Evolutionary conservation across 2,888 invertebrate genomes (phyloP).

Genomic region (Liposcelis brunnea): DNA sequence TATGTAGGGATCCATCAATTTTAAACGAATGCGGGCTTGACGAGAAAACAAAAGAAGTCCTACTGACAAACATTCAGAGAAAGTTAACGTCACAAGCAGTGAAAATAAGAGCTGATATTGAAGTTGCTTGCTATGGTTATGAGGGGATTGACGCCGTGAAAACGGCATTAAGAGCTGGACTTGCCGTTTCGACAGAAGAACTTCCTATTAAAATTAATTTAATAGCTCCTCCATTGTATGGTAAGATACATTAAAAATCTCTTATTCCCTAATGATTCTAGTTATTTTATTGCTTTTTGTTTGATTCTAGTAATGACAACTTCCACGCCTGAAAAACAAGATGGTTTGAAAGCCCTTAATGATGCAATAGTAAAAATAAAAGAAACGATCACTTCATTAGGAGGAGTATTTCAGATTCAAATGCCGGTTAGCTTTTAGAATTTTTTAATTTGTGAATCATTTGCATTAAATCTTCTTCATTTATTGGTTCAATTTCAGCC

Average conservation of each 20-base stretch:
- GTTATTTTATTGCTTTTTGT: background rate
- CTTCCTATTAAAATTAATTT: constrained; percentile 96
- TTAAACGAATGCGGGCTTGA: constrained; percentile 92
- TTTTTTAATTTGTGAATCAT: too few relatives aligned
- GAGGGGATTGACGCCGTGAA: constrained; percentile 99
- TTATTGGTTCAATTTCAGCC: constrained; percentile 43
- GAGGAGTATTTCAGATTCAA: constrained; percentile 86
- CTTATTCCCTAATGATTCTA: background rate
- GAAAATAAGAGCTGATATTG: constrained; percentile 83
- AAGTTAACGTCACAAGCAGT: constrained; percentile 95
- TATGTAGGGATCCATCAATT: constrained; percentile 71
- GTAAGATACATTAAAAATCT: constrained; percentile 27
- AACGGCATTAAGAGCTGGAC: constrained; percentile 72
- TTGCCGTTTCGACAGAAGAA: constrained; percentile 78
- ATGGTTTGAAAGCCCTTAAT: constrained; percentile 78
- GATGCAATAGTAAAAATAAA: constrained; percentile 79
- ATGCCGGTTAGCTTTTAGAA: constrained; percentile 56
- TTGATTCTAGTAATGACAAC: constrained; percentile 90
- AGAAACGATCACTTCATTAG: constrained; percentile 58
- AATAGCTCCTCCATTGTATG: constrained; percentile 94
- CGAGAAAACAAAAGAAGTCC: constrained; percentile 75
- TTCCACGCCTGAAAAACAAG: constrained; percentile 88
- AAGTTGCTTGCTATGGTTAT: constrained; percentile 89
- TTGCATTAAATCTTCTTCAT: too few relatives aligned
- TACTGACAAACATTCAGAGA: constrained; percentile 85